A percentile compares a stretch with the other conserved stretches of the same genome.
phyloP scores from a whole-genome alignment of 2,888 invertebrate species.

The Bedellia somnulentella region DNA sequence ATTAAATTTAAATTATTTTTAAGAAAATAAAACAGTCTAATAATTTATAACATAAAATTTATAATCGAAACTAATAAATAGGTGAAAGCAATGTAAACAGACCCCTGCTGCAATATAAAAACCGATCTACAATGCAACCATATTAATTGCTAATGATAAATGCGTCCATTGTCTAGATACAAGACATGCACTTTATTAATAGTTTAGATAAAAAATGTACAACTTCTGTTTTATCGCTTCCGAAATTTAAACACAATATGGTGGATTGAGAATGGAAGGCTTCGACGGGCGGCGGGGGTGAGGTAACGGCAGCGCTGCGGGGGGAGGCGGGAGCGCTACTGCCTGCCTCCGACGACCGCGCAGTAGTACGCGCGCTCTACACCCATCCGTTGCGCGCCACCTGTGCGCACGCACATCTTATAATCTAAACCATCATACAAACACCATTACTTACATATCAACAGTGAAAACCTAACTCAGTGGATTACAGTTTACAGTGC shows the following conservation, averaged over 20 bases:
- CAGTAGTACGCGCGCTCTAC: constrained; percentile 53
- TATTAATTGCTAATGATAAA: too few relatives aligned
- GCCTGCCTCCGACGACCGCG: constrained; percentile 45
- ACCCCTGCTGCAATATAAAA: too few relatives aligned
- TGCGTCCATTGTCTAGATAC: too few relatives aligned
- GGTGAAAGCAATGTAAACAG: neutral
- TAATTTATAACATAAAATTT: too few relatives aligned
- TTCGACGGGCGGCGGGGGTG: constrained; percentile 11
- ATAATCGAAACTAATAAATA: neutral
- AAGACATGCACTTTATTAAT: too few relatives aligned
- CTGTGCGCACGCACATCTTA: constrained; percentile 45
- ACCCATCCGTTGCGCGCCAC: constrained; percentile 44
- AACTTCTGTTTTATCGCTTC: constrained; percentile 46
- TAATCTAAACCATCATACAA: constrained; percentile 16
- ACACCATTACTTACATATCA: constrained; percentile 15
- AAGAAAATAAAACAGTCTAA: too few relatives aligned
- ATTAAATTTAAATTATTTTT: too few relatives aligned
- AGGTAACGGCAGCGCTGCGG: constrained; percentile 16
- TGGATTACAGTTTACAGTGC: constrained; percentile 56
- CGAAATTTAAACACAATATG: constrained; percentile 37
- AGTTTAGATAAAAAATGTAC: neutral
- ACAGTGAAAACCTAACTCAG: constrained; percentile 13
- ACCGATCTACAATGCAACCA: too few relatives aligned
- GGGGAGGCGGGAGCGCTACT: constrained; percentile 52
- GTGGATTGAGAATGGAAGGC: constrained; percentile 4